Conservation (phyloP, 2,888 invertebrate genomes). For the Amblyteles armatorius region DNA sequence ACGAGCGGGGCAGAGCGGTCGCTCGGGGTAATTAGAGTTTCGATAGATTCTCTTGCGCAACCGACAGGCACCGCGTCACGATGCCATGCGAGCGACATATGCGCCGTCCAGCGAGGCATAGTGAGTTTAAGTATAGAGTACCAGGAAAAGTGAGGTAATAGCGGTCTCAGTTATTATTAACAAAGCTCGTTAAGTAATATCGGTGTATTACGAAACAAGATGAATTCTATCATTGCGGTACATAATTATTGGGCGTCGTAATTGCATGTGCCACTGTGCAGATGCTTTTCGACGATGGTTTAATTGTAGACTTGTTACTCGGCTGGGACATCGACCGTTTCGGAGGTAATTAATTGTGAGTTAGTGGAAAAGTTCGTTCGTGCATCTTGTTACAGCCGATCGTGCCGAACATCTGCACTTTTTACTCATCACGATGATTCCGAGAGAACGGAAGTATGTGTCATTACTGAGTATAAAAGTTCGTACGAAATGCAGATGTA, state of each 20-base stretch:
- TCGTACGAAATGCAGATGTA: no score
- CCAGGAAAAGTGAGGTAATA: slow-evolving; percentile 1
- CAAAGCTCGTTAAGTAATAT: not conserved
- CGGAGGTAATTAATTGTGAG: not conserved
- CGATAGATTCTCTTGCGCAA: slow-evolving; percentile 22
- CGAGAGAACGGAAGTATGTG: no score
- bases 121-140: not conserved
- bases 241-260: not conserved
- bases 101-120: not conserved
- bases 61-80: slow-evolving; percentile 3
- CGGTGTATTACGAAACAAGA: not conserved
- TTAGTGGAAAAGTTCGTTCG: not conserved
- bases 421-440: no score
- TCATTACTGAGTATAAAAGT: no score
- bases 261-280: not conserved
- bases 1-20: slow-evolving; percentile 1
- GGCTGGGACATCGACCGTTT: not conserved
- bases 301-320: not conserved
- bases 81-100: slow-evolving; percentile 22
- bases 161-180: not conserved
- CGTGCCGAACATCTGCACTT: no score
- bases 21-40: slow-evolving; percentile 37
- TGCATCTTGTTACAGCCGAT: no score
- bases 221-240: not conserved
- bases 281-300: not conserved